Conservation (phyloP, 2,113 vertebrate genomes). For the Nycticryphes semicollaris region DNA sequence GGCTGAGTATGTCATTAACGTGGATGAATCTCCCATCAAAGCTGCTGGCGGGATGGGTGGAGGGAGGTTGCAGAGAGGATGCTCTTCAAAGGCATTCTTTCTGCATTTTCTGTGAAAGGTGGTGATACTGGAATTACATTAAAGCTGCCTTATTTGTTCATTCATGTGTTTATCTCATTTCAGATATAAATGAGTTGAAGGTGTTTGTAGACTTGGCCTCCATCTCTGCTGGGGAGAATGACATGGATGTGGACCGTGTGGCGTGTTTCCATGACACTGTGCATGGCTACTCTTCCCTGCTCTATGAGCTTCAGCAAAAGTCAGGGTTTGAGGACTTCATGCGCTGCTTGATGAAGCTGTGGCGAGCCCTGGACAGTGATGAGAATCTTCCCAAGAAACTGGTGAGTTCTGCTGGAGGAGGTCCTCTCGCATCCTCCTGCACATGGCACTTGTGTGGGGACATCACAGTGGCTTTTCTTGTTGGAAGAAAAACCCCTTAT, state of each 20-base stretch:
- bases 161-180: not conserved
- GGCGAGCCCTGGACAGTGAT: constrained; percentile 91
- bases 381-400: constrained; percentile 84
- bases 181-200: constrained; percentile 92
- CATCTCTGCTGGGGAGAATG: constrained; percentile 96
- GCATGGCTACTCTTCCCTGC: constrained; percentile 87
- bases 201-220: constrained; percentile 97
- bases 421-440: not conserved
- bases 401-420: constrained; percentile 68
- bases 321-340: constrained; percentile 79
- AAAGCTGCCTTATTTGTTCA: not conserved
- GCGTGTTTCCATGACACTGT: constrained; percentile 92
- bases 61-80: not conserved
- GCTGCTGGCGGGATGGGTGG: not conserved
- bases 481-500: not conserved
- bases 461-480: not conserved
- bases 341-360: constrained; percentile 81
- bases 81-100: not conserved
- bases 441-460: too few species aligned
- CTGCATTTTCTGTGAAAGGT: not conserved
- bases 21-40: fast-evolving
- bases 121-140: not conserved
- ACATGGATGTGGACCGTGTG: constrained; percentile 93
- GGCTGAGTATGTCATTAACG: not conserved
- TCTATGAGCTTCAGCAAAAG: constrained; percentile 81